A percentile compares a stretch with the other conserved stretches of the same genome.
phyloP scores from a whole-genome alignment of 2,888 invertebrate genomes.

The Xanthia togata region DNA sequence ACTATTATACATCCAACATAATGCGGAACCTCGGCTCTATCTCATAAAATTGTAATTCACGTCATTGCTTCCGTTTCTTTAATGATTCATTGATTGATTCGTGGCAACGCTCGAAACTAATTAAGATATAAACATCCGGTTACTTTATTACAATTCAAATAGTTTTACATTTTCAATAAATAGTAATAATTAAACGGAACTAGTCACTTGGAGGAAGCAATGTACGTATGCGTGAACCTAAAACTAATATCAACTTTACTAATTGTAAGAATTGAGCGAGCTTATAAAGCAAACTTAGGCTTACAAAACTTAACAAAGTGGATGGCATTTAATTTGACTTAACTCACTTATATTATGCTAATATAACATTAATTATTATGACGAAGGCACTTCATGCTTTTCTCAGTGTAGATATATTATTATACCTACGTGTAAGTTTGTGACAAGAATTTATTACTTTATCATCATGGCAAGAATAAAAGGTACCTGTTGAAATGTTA shows the following conservation, averaged over 20 bases:
- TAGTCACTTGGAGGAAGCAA: conserved; percentile 76
- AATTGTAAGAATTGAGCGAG: conserved; percentile 89
- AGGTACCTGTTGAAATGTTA: conserved; percentile 90
- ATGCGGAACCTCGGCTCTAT: conserved; percentile 79
- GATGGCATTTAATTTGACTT: conserved; percentile 91
- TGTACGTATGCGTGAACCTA: conserved; percentile 76
- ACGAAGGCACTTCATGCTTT: conserved; percentile 87
- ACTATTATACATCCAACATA: conserved; percentile 83
- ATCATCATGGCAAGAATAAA: conserved; percentile 90
- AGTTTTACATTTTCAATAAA: conserved; percentile 56
- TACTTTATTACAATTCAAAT: conserved; percentile 57
- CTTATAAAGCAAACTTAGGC: conserved; percentile 88
- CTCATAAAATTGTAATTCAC: conserved; percentile 80
- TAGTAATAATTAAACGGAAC: conserved; percentile 54
- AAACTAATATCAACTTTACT: conserved; percentile 85
- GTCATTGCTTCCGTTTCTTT: conserved; percentile 79
- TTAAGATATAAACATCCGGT: conserved; percentile 59
- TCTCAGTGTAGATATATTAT: conserved; percentile 83
- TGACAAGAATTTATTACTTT: conserved; percentile 89
- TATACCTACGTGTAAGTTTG: conserved; percentile 80
- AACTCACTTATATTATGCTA: conserved; percentile 87
- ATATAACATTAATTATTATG: conserved; percentile 86
- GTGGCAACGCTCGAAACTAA: conserved; percentile 59
- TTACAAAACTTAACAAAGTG: conserved; percentile 90
- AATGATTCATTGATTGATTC: conserved; percentile 65